Conservation (phyloP, 2,797 vertebrate genomes). For the Hemitrygon akajei region DNA sequence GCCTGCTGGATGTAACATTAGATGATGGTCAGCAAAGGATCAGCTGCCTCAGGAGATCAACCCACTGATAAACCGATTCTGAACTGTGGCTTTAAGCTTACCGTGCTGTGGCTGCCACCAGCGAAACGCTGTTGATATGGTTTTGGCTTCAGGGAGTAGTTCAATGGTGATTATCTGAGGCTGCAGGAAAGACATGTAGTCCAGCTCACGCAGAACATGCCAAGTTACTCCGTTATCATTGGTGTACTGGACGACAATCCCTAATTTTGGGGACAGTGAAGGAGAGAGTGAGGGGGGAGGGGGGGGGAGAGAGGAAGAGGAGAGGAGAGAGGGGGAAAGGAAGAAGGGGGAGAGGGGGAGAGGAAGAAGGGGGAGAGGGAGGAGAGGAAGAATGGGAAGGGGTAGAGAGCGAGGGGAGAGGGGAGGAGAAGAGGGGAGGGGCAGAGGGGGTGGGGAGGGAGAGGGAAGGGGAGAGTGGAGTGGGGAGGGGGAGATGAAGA, state of each 20-base stretch:
- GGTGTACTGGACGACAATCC: slow-evolving; percentile 88
- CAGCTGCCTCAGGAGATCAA: background rate
- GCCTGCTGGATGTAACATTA: background rate
- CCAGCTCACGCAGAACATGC: slow-evolving; percentile 83
- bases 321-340: no score
- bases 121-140: slow-evolving; percentile 79
- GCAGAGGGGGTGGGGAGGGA: no score
- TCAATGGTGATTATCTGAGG: slow-evolving; percentile 92
- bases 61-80: background rate
- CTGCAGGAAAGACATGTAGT: slow-evolving; percentile 87
- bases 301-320: no score
- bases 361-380: no score
- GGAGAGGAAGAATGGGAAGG: no score
- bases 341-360: no score
- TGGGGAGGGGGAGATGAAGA: no score
- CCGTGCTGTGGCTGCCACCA: slow-evolving; percentile 98
- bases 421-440: no score
- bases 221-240: slow-evolving; percentile 88
- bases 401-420: no score
- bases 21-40: background rate
- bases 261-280: slow-evolving; percentile 49
- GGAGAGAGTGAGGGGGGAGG: background rate
- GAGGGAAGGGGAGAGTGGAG: no score
- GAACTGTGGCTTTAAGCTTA: slow-evolving; percentile 43
- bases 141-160: slow-evolving; percentile 83